These are phyloP conservation scores for Heliothis virescens DNA, from an alignment of 1,140 invertebrate species.

Conservation along the genomic window DNA sequence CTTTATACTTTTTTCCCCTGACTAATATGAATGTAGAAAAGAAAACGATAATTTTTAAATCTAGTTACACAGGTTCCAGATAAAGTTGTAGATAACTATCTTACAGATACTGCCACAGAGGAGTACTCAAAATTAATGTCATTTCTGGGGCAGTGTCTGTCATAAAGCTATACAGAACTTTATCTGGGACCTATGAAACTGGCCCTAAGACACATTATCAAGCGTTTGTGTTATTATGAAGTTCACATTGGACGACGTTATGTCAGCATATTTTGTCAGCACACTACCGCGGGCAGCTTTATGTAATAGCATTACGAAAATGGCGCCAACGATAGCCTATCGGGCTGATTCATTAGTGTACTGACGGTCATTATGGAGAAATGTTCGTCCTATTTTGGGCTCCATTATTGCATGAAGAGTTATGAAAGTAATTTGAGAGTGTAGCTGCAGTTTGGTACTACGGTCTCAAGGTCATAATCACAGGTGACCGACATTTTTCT, in stretches of 20 bases:
- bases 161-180: no score
- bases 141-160: no score
- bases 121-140: no score
- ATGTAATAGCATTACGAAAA: constrained; percentile 50
- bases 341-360: constrained; percentile 36
- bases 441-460: background rate
- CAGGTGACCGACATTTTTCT: no score
- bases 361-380: constrained; percentile 37
- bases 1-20: no score
- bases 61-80: no score
- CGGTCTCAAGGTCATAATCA: background rate
- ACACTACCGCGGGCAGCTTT: constrained; percentile 32
- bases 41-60: no score
- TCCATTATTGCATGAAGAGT: constrained; percentile 38
- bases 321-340: constrained; percentile 30
- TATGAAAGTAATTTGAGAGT: constrained; percentile 31
- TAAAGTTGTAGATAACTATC: no score
- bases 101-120: no score
- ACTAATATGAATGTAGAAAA: no score
- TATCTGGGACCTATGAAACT: no score
- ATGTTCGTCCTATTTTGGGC: constrained; percentile 35
- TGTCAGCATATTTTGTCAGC: constrained; percentile 46
- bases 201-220: no score
- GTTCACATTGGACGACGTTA: constrained; percentile 28
- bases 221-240: constrained; percentile 8